These are phyloP conservation scores for Cephus pygmeus DNA, from an alignment of 2,888 invertebrate species.

Conservation along the genomic window DNA sequence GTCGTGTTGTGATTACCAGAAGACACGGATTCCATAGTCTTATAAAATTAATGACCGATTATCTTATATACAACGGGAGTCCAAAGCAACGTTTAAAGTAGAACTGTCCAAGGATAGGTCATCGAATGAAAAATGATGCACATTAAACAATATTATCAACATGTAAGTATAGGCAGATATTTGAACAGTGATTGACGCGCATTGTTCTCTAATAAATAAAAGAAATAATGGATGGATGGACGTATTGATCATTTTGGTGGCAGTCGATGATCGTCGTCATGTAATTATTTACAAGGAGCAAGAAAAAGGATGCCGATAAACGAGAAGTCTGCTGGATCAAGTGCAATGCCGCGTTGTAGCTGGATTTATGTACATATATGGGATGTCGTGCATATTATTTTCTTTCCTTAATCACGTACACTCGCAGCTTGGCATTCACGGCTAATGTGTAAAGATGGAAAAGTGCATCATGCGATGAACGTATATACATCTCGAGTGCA, in stretches of 20 bases:
- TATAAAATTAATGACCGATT: neutral
- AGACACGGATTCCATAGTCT: neutral
- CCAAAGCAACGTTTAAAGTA: neutral
- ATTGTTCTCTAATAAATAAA: neutral
- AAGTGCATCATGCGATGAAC: neutral
- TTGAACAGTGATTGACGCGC: neutral
- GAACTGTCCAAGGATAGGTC: neutral
- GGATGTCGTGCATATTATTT: neutral
- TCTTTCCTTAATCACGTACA: neutral
- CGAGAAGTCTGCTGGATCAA: neutral
- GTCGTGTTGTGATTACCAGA: neutral
- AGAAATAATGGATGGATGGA: neutral
- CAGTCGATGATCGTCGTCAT: neutral
- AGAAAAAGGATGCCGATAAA: neutral
- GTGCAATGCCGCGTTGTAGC: neutral
- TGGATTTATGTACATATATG: neutral
- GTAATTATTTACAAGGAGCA: neutral
- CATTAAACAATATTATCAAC: neutral
- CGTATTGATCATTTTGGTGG: neutral
- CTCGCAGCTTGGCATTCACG: neutral
- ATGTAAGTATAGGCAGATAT: neutral
- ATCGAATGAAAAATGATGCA: neutral
- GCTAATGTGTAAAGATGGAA: neutral
- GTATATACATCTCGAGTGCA: neutral
- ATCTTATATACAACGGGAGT: neutral